These are phyloP conservation scores for Altica lythri DNA, from an alignment of 2,888 invertebrate genomes.

Conservation along the genomic window DNA sequence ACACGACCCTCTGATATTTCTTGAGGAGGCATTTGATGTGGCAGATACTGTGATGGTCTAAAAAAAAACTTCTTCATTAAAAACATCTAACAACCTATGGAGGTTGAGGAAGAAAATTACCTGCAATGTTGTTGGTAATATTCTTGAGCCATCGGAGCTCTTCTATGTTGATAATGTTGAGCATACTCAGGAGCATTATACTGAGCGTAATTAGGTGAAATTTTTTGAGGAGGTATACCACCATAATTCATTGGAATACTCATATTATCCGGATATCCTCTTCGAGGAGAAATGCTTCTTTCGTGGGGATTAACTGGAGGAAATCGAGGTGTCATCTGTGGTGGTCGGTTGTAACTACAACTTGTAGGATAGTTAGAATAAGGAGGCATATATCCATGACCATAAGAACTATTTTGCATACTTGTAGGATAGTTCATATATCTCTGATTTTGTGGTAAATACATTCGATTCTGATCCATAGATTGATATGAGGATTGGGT, in stretches of 20 bases:
- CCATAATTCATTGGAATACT: conserved; percentile 43
- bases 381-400: conserved; percentile 29
- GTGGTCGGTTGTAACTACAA: conserved; percentile 35
- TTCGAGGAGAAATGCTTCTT: conserved; percentile 48
- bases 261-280: conserved; percentile 44
- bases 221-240: conserved; percentile 42
- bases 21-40: conserved; percentile 42
- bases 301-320: conserved; percentile 40
- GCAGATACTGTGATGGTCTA: conserved; percentile 41
- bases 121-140: conserved; percentile 41
- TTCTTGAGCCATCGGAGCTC: conserved; percentile 37
- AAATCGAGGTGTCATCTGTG: conserved; percentile 40
- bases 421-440: conserved; percentile 39
- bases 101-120: conserved; percentile 15
- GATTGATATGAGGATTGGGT: conserved; percentile 41
- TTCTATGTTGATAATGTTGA: conserved; percentile 49
- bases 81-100: not conserved
- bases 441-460: conserved; percentile 44
- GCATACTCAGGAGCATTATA: conserved; percentile 46
- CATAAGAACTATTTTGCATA: conserved; percentile 35
- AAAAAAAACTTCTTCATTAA: conserved; percentile 5
- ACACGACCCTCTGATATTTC: conserved; percentile 45
- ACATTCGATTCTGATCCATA: conserved; percentile 48
- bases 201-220: conserved; percentile 46
- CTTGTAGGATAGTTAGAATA: conserved; percentile 34